Evolutionary conservation across 2,797 vertebrate species (phyloP), one percentile per base, ranked within the genome.

Genomic region (Rhodeus uyekii): DNA sequence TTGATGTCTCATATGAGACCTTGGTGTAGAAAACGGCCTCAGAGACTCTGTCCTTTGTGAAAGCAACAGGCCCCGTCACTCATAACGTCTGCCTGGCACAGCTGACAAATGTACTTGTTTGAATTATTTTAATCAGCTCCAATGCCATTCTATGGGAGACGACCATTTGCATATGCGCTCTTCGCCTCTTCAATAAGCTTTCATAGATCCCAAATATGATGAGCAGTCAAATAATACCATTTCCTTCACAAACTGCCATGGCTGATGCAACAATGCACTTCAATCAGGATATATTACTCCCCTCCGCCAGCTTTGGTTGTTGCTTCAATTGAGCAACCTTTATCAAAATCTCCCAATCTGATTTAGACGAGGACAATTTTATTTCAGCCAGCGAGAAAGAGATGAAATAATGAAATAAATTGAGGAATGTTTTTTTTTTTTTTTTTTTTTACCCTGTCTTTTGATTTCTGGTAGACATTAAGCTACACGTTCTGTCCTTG

Each of bases 111-210:
- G 53, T 63, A 67, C 64, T 65, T 48, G 76, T 79, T 82, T 82
- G 65, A 73, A 79, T 86, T 79, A 82, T 84, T 86, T 86, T 82
- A 81, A 78, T 86, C 85, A 78, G 74, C 14, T 80, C 68, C 85
- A 61, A 73, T 85, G 84, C 71, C 79, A 77, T 78, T 82, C 65
- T 61, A 48, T 42, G 19, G 60, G 80, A 85, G 76, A 82, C 29
- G 19, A 10, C 10, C 67, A 85, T 87, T 87, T 85, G 80, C 82
- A 77, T 84, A 80, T 10, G 14, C 2, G 39, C 32, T 69, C 36
- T 73, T 86, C 53, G 29, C 44, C 27, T 76, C 83, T 60, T 72
- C 19, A 63, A 84, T 80, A 77, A 80, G 76, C 53, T 19, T 87
- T 71, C 36, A 77, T 50, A 73, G 65, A 86, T 82, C 65, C 50